A percentile compares a stretch with the other conserved stretches of the same genome.
These are phyloP conservation scores for Misgurnus mizolepis DNA, from an alignment of 2,113 vertebrate genomes.

Conservation along the genomic window DNA sequence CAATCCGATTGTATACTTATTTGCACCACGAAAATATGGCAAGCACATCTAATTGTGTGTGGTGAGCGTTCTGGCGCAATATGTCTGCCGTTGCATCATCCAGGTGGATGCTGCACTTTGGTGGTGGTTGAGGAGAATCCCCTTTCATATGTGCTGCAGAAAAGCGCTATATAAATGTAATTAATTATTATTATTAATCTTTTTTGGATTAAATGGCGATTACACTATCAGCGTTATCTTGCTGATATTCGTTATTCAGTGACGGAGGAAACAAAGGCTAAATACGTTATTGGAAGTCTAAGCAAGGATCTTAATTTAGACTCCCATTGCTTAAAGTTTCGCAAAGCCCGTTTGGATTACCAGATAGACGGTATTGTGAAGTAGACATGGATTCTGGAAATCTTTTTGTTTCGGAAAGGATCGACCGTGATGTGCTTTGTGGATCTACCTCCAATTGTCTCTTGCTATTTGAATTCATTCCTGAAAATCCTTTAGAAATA, in stretches of 20 bases:
- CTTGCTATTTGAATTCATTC: conserved; percentile 57
- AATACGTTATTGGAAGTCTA: conserved; percentile 64
- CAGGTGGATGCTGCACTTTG: no score
- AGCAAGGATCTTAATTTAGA: conserved; percentile 55
- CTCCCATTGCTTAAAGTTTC: conserved; percentile 5
- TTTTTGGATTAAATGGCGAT: conserved; percentile 1
- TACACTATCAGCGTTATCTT: not conserved
- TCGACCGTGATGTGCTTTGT: conserved; percentile 57
- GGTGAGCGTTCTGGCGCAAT: no score
- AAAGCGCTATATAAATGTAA: no score
- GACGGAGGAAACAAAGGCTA: conserved; percentile 67
- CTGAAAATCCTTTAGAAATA: conserved; percentile 61
- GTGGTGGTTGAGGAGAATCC: no score
- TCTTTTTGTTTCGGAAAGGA: conserved; percentile 58
- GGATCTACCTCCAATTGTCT: conserved; percentile 37
- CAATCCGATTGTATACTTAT: not conserved
- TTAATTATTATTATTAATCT: not conserved
- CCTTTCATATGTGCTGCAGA: no score
- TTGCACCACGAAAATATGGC: not conserved
- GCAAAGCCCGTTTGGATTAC: conserved; percentile 62
- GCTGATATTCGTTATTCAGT: conserved; percentile 63
- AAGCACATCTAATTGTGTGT: not conserved
- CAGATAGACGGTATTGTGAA: conserved; percentile 62
- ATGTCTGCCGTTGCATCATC: no score
- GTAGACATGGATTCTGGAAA: conserved; percentile 61